Evolutionary conservation across 2,888 invertebrate genomes (phyloP), one percentile per base, ranked within the genome.

Genomic region (Pheosia tremula): DNA sequence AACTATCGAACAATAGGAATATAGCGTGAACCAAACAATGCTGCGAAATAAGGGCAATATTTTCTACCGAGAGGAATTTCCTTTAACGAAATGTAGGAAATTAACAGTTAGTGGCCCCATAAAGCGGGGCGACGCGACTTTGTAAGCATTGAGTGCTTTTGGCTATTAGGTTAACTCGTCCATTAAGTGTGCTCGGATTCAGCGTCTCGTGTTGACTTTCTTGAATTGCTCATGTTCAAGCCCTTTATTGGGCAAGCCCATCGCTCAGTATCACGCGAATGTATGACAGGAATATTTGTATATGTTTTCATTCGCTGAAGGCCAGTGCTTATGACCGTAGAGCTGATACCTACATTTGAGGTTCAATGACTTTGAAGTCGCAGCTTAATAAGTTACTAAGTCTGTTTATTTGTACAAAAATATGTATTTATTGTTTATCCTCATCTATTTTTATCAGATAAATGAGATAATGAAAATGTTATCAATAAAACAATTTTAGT

Each of bases 141-240:
- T 89, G 90, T 90, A 89, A 88, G 91, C 93, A 91, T 91, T 90
- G 91, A 93, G 91, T 91, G 93, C 90, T 93, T 93, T 93, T 82
- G 81, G 91, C 93, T 92, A 91, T 93, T 91, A 93, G 85, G 88
- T 90, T 91, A 91, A 90, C 89, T 90, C 84, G 85, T 82, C 89
- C 90, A 91, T 93, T 91, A 89, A 89, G 82, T 86, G 83, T 79
- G 83, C 83, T 85, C 74, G 82, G 86, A 88, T 88, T 87, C 82
- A 80, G 78, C 79, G 74, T 79, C 84, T 85, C 81, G 82, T 87
- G 86, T 85, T 86, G 85, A 87, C 85, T 86, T 83, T 82, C 84
- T 81, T 81, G 82, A 83, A 83, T 81, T 80, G 79, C 73, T 75
- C 77, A 77, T 73, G 69, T 74, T 75, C 68, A 71, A 68, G 68